Conservation (phyloP, 2,888 invertebrate genomes). For the Theodoxus fluviatilis region DNA sequence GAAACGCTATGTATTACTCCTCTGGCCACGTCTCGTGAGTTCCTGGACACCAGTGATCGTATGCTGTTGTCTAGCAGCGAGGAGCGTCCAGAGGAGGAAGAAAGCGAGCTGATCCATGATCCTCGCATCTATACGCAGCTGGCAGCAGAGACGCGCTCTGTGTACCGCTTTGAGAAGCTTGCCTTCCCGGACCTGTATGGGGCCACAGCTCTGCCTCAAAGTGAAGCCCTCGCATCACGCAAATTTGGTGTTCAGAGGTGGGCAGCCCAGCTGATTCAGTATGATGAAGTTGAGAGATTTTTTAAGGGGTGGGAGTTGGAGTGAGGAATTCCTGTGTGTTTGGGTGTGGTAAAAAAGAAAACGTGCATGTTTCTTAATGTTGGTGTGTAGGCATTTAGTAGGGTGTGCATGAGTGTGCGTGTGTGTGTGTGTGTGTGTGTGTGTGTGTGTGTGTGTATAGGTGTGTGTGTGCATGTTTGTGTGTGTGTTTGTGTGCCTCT, state of each 20-base stretch:
- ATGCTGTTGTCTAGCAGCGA: not conserved
- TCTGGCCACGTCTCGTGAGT: conserved; percentile 35
- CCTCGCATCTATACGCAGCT: conserved; percentile 56
- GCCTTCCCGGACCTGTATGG: conserved; percentile 79
- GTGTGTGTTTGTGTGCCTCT: too few relatives aligned
- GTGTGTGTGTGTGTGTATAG: not conserved
- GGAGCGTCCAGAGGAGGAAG: conserved; percentile 38
- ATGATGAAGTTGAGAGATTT: too few relatives aligned
- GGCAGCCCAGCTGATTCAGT: conserved; percentile 31
- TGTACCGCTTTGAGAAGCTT: conserved; percentile 77
- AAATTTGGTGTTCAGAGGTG: conserved; percentile 70
- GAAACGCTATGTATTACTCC: conserved; percentile 46
- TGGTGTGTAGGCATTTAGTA: too few relatives aligned
- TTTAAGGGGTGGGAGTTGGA: too few relatives aligned
- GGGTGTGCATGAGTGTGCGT: not conserved
- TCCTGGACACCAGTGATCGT: conserved; percentile 35
- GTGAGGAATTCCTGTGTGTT: too few relatives aligned
- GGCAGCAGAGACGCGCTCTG: conserved; percentile 67
- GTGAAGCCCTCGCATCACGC: too few relatives aligned
- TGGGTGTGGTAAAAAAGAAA: too few relatives aligned
- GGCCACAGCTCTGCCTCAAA: conserved; percentile 64
- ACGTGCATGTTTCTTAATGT: too few relatives aligned
- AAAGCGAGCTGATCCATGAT: conserved; percentile 41
- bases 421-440: not conserved
- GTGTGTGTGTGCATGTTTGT: not conserved